These are phyloP conservation scores for Oscheius sp. DNA, from an alignment of 2,888 invertebrate species.

Conservation along the genomic window DNA sequence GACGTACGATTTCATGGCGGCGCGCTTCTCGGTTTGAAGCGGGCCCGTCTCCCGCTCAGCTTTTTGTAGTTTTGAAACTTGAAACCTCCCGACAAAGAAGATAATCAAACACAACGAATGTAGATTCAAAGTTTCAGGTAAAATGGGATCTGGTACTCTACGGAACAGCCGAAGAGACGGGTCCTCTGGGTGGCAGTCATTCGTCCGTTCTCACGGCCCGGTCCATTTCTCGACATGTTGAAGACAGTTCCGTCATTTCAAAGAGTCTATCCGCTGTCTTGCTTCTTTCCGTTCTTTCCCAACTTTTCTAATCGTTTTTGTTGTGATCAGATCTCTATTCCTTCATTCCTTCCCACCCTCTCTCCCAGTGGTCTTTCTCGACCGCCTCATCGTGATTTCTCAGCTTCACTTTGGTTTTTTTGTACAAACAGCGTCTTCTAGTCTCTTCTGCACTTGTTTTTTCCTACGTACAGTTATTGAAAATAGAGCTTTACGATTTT, in stretches of 20 bases:
- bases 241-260: neutral
- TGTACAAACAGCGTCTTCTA: constrained; percentile 23
- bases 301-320: constrained; percentile 12
- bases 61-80: no score
- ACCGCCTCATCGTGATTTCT: constrained; percentile 19
- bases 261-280: neutral
- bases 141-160: constrained; percentile 73
- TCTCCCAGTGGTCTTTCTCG: constrained; percentile 28
- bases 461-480: neutral
- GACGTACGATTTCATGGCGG: no score
- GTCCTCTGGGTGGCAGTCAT: constrained; percentile 59
- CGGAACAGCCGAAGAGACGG: constrained; percentile 68
- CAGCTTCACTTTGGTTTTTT: constrained; percentile 25
- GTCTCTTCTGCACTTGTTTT: neutral
- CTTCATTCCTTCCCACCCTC: constrained; percentile 13
- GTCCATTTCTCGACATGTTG: constrained; percentile 33
- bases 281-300: constrained; percentile 7
- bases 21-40: no score
- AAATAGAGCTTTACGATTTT: no score
- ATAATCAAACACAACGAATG: no score
- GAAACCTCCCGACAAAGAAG: no score
- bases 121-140: constrained; percentile 17
- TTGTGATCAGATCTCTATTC: constrained; percentile 27
- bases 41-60: no score
- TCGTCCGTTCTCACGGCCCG: constrained; percentile 42